Evolutionary conservation across 1,140 invertebrate genomes (phyloP), one percentile per base, ranked within the genome.

Genomic region (Ylistrum balloti): DNA sequence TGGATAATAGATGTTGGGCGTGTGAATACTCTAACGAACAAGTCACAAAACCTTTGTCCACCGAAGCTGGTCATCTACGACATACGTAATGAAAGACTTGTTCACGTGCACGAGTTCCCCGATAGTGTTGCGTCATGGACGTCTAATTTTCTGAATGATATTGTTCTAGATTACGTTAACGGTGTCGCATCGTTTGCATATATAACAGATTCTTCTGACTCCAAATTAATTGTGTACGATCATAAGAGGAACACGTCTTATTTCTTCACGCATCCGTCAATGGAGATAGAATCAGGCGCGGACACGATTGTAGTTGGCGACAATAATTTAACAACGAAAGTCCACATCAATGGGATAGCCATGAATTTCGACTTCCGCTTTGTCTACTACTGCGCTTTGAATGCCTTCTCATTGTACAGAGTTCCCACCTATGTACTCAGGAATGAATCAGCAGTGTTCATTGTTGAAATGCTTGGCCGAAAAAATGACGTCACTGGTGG

Each of bases 1-100:
- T 94, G 92, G 89, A 93, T 93, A 15, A 92, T 94, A 45, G 94
- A 94, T 74, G 90, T 87, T 0, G 93, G 94, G 22, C 88, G 93
- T 5, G 32, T 92, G 1, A 88, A 92, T 34, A 90, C 74, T 9
- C 35, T 33, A 0, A 86, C 33, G 0, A 13, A 87, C 17, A 0
- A 34, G 22, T 17, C 32, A 28, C 86, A 33, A 28, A 92, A 92
- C 28, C 22, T 92, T 20, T 94, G 94, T 45, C 92, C 92, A 7
- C 88, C 93, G 11, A 94, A 94, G 89, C 86, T 94, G 9, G 56
- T 93, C 13, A 89, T 94, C 34, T 91, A 88, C 33, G 91, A 94
- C 38, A 48, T 94, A 5, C 38, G 90, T 17, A 89, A 86, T 22
- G 89, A 90, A 11, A 28, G 38, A 11, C 41, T 91, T 17, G 87